Base-by-base conservation (phyloP, 2,797 vertebrate species). In the Chrosomus eos region DNA sequence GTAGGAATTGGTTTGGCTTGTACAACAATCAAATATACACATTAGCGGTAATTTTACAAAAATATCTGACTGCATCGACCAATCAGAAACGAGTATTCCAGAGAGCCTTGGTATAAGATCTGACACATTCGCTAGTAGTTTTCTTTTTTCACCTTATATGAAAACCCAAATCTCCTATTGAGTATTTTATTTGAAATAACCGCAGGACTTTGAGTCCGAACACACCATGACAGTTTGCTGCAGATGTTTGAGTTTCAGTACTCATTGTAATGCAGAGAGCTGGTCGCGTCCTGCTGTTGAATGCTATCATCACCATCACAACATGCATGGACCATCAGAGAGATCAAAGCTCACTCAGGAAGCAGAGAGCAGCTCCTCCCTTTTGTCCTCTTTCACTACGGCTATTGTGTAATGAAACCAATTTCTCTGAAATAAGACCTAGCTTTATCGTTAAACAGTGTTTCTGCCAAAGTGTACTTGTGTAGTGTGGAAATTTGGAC, bases 321-420 rank as follows among this genome's bases (percentile, higher is more conserved):
- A 60, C 80, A 43, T n/a, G 68, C 71, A 11, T 45, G 68, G 31
- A 51, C 76, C 80, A 38, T 80, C 83, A 70, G 62, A 40, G 33
- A 83, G 80, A 86, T 83, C 84, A 87, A 87, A 89, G 83, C 70
- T 55, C 31, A 16, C 26, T 60, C 55, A 82, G 80, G 80, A 82
- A 66, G 71, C 58, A 83, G 81, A 75, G 70, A 43, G 71, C 81
- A 66, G 60, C 33, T 68, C 72, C 48, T 75, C 43, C 31, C 48
- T 31, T 51, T 36, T 82, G 73, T 83, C 62, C 58, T 68, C 45
- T 38, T 53, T 68, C 33, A 67, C 82, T 83, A 36, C 3, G 3
- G 10, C 7, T 83, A 23, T 68, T 76, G 82, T 83, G 60, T 77
- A 68, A 83, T 55, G 43, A 58, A 83, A 83, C 33, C 36, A 40